Evolutionary conservation across 2,113 vertebrate species (phyloP).

Genomic region (Myotis davidii): DNA sequence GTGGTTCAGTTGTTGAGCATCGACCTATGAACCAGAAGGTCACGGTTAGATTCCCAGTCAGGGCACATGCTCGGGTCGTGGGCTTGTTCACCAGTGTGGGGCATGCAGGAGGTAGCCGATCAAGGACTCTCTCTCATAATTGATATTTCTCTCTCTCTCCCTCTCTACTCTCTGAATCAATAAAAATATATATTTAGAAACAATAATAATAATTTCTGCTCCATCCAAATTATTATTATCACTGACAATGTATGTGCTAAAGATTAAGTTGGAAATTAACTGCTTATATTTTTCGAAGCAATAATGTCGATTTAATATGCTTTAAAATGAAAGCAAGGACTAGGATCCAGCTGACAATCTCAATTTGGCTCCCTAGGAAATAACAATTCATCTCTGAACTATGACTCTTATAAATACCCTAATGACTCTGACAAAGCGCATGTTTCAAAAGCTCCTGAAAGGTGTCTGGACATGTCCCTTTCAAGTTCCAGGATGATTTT

Average conservation of each 20-base stretch:
- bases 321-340: conserved; percentile 67
- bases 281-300: conserved; percentile 65
- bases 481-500: not conserved
- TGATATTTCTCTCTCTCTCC: too few species aligned
- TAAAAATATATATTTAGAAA: too few species aligned
- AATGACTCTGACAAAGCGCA: not conserved
- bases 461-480: not conserved
- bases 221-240: not conserved
- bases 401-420: conserved; percentile 55
- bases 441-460: conserved; percentile 3
- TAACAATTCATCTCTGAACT: conserved; percentile 42
- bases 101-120: too few species aligned
- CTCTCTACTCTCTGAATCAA: too few species aligned
- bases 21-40: too few species aligned
- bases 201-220: not conserved
- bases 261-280: conserved; percentile 65
- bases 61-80: too few species aligned
- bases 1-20: too few species aligned
- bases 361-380: conserved; percentile 60
- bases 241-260: not conserved
- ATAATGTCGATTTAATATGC: conserved; percentile 50
- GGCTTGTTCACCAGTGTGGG: too few species aligned
- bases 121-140: too few species aligned
- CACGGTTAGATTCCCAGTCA: too few species aligned
- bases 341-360: conserved; percentile 42